Base-by-base conservation (phyloP, 1,140 invertebrate genomes). In the Dryas iulia region DNA sequence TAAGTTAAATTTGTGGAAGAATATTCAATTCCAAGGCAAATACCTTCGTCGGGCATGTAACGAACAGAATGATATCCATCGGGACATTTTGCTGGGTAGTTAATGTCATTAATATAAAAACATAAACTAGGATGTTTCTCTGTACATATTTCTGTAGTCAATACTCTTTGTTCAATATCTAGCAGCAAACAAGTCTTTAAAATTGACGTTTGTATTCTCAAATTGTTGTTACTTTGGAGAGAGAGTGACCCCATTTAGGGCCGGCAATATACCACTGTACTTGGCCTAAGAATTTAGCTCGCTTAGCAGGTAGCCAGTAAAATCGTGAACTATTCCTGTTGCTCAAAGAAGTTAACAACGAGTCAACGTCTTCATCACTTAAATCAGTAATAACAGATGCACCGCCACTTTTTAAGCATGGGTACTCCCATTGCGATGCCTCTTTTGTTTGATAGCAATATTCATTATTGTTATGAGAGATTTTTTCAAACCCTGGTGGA, bases 211-310 rank as follows among this genome's bases (percentile, higher is more conserved):
- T 60, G 47, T 8, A 82, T 57, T 35, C 52, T 62, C 58, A 90
- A 71, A 10, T 66, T 70, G 12, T 77, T 69, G 59, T 74, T 72
- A 11, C 24, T 54, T 59, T 72, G 60, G 0, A 90, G 76, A 90
- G 76, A 30, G 47, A 54, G 58, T 67, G 65, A 23, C 86, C 84
- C 86, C 87, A 88, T 59, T 87, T 85, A 2, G 81, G 77, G 11
- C 87, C 87, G n/a, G 87, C 84, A 54, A 82, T 83, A 39, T 73
- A 66, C 87, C 87, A 90, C 3, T 74, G 66, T 7, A 88, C 70
- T 14, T 83, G 82, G 63, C 78, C 73, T 52, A 85, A 87, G 24
- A 75, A 53, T 75, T 82, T 83, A 21, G 69, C 39, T 28, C 87
- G 79, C 24, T 73, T 74, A 24, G 78, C 86, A 10, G 87, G 87